Base-by-base conservation (phyloP, 2,113 vertebrate genomes). In the Ammodytes dubius region DNA sequence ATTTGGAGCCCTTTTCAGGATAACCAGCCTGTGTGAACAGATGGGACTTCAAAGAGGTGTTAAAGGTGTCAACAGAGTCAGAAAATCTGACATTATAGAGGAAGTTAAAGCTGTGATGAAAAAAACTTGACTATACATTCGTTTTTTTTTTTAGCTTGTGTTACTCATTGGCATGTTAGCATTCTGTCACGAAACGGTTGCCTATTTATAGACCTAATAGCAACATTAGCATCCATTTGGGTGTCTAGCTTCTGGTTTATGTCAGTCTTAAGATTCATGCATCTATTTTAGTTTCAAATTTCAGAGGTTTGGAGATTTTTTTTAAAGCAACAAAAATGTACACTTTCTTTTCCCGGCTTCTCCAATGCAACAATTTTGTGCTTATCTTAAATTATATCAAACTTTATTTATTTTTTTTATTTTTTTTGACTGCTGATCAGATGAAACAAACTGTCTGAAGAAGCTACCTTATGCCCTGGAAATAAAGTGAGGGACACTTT, bases 1-100 rank as follows among this genome's bases (percentile, higher is more conserved):
- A 8, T 47, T 78, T 70, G 19, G 39, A 79, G 59, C 43, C 27
- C 49, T 71, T 68, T 27, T 49, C 37, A 50, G 86, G 64, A 71
- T 74, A 47, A 70, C 42, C 54, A 35, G 67, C 67, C 59, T 43
- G 67, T 67, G 50, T 60, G 64, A 74, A 74, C 53, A 81, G 53
- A 59, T 65, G 19, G 14, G 11, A 50, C 52, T 70, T 67, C 70
- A 80, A 77, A 74, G 74, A 37, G 14, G 47, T 50, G 79, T 35
- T 58, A 52, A 68, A 74, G 49, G 60, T 76, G 73, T 84, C 77
- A 84, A 61, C 64, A 65, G 50, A 77, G 73, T 81, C 85, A 77
- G 68, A 19, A 77, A 70, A 69, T 49, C n/a, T 66, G 11, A 84
- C 46, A 65, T 69, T 42, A 59, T 4, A 5, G 46, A 74, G 40